Percentiles rank a stretch among this genome's conserved stretches.
Evolutionary conservation across 2,113 vertebrate genomes (phyloP).

Genomic region (Ageneiosus marmoratus): DNA sequence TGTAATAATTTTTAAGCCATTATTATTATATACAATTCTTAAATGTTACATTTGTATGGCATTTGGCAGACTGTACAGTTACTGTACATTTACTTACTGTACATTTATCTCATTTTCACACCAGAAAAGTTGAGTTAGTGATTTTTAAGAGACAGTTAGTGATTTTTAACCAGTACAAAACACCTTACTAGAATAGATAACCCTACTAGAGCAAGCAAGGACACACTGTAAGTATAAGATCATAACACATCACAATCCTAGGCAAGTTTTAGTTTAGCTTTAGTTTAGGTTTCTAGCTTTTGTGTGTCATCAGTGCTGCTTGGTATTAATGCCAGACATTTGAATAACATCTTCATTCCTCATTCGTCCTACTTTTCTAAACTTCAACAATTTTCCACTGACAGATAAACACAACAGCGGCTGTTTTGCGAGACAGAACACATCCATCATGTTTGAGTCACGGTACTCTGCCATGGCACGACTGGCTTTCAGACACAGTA

Average conservation of each 20-base stretch:
- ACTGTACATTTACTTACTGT: no score
- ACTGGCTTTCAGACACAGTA: conserved; percentile 27
- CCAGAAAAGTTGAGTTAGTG: no score
- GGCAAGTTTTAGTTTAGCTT: background rate
- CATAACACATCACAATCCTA: background rate
- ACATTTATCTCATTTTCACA: no score
- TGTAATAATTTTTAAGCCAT: background rate
- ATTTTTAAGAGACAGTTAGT: no score
- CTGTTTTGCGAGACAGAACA: conserved; percentile 33
- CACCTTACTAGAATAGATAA: background rate
- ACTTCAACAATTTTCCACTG: conserved; percentile 22
- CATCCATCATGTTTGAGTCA: conserved; percentile 35
- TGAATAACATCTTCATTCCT: conserved; percentile 28
- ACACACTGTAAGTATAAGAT: background rate
- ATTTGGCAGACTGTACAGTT: no score
- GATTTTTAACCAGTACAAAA: background rate
- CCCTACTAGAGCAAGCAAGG: background rate
- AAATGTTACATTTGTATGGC: no score
- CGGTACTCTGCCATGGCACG: conserved; percentile 8
- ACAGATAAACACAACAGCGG: conserved; percentile 27
- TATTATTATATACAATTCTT: background rate
- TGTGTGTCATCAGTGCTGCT: background rate
- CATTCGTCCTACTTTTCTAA: conserved; percentile 29
- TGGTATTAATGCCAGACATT: background rate
- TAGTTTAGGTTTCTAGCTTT: background rate